Percentiles rank a stretch among this genome's conserved stretches.
These are phyloP conservation scores for Avahi laniger DNA, from an alignment of 2,797 vertebrate species.

Conservation along the genomic window DNA sequence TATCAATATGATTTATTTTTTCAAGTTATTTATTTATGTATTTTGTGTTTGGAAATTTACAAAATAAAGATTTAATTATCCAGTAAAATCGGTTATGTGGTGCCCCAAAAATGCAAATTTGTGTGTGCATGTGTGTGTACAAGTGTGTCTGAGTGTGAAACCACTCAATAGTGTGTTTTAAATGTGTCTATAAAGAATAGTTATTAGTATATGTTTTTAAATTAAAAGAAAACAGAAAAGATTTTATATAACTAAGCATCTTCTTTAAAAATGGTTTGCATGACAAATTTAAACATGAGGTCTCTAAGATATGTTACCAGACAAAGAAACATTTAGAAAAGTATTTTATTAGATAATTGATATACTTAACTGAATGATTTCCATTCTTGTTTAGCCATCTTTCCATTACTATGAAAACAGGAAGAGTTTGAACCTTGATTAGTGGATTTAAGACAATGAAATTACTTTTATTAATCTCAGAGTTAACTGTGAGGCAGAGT, in stretches of 20 bases:
- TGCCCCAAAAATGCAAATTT: not conserved
- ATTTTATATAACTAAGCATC: not conserved
- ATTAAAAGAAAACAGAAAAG: not conserved
- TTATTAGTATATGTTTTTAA: not conserved
- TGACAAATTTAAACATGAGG: not conserved
- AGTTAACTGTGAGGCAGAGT: conserved; percentile 25
- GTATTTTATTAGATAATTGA: not conserved
- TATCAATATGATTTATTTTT: not conserved
- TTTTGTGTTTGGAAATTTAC: not conserved
- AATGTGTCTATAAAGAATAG: not conserved
- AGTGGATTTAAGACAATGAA: not conserved
- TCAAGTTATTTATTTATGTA: not conserved
- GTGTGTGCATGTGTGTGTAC: not conserved
- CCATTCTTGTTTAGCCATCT: not conserved
- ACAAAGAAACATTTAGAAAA: not conserved
- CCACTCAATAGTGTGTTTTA: not conserved
- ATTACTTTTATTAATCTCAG: not conserved
- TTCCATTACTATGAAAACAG: not conserved
- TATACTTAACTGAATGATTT: not conserved
- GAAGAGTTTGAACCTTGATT: not conserved
- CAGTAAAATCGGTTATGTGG: not conserved
- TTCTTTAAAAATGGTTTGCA: not conserved
- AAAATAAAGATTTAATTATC: not conserved
- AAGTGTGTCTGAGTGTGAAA: not conserved
- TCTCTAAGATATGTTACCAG: not conserved